These are phyloP conservation scores for Drosophila austrosaltans DNA, from an alignment of 2,888 invertebrate genomes.

Conservation along the genomic window DNA sequence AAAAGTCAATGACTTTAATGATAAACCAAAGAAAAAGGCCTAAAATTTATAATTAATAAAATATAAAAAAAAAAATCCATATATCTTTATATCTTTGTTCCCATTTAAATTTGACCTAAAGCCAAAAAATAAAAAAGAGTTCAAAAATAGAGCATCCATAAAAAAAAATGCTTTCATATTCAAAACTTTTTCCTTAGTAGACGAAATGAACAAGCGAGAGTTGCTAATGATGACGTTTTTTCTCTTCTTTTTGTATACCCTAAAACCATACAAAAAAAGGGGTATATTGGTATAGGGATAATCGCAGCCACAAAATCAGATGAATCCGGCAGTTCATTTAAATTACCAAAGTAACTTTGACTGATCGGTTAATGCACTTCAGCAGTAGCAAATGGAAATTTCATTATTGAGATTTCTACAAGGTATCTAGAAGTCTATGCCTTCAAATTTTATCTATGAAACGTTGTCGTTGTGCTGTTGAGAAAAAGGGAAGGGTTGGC, in stretches of 20 bases:
- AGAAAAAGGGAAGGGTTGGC: not conserved
- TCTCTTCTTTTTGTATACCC: slow-evolving; percentile 10
- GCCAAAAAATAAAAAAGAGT: slow-evolving; percentile 15
- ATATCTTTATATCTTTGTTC: not conserved
- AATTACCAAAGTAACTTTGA: too few relatives aligned
- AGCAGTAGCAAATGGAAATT: not conserved
- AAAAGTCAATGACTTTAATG: too few relatives aligned
- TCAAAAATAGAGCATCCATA: slow-evolving; percentile 16
- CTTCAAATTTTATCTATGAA: not conserved
- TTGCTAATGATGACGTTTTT: slow-evolving; percentile 58
- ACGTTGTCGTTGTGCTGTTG: not conserved
- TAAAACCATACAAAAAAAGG: not conserved
- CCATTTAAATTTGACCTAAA: slow-evolving; percentile 5
- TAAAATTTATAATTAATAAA: too few relatives aligned
- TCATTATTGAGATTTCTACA: not conserved
- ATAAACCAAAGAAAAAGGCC: too few relatives aligned
- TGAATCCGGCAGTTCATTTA: too few relatives aligned
- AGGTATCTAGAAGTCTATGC: slow-evolving; percentile 10
- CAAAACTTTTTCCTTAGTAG: slow-evolving; percentile 35
- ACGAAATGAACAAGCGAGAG: slow-evolving; percentile 61
- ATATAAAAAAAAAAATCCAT: too few relatives aligned
- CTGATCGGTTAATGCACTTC: too few relatives aligned
- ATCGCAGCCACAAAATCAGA: too few relatives aligned
- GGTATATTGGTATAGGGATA: not conserved
- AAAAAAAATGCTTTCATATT: slow-evolving; percentile 53